Evolutionary conservation across 2,888 invertebrate genomes (phyloP).

Genomic region (Drosophila ustulata): DNA sequence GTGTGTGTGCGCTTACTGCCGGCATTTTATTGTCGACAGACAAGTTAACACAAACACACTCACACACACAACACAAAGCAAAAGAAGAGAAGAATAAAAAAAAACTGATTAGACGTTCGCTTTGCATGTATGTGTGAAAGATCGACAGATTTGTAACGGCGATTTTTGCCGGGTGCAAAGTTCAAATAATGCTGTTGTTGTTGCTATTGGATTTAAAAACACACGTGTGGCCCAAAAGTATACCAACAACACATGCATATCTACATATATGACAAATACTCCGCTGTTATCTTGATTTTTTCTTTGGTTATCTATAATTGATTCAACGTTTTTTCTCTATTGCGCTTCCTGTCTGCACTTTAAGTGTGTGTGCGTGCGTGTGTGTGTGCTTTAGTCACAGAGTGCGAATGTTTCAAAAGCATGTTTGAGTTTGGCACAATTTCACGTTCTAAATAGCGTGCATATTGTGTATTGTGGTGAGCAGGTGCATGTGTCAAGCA

Average conservation of each 20-base stretch:
- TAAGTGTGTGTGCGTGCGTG: not conserved
- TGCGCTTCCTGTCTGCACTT: slow-evolving; percentile 10
- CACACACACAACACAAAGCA: not conserved
- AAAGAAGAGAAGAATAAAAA: not conserved
- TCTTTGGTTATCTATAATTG: slow-evolving; percentile 8
- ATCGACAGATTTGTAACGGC: slow-evolving; percentile 43
- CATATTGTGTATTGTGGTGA: not conserved
- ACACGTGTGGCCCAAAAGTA: not conserved
- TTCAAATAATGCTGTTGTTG: slow-evolving; percentile 17
- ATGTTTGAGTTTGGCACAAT: slow-evolving; percentile 2
- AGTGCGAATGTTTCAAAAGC: not conserved
- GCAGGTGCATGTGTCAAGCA: slow-evolving; percentile 42
- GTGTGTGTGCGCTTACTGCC: slow-evolving; percentile 29
- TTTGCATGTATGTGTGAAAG: slow-evolving; percentile 22
- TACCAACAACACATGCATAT: not conserved
- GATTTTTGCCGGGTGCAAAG: slow-evolving; percentile 39
- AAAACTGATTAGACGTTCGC: slow-evolving; percentile 16
- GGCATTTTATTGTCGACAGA: slow-evolving; percentile 41
- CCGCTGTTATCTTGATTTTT: not conserved
- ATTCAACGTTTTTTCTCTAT: not conserved
- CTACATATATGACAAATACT: slow-evolving; percentile 12
- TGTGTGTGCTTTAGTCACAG: not conserved
- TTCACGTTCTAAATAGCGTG: slow-evolving; percentile 24
- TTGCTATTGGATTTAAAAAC: not conserved
- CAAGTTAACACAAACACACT: slow-evolving; percentile 39